phyloP scores from a whole-genome alignment of 2,888 invertebrate species.

The Plagodis pulveraria region DNA sequence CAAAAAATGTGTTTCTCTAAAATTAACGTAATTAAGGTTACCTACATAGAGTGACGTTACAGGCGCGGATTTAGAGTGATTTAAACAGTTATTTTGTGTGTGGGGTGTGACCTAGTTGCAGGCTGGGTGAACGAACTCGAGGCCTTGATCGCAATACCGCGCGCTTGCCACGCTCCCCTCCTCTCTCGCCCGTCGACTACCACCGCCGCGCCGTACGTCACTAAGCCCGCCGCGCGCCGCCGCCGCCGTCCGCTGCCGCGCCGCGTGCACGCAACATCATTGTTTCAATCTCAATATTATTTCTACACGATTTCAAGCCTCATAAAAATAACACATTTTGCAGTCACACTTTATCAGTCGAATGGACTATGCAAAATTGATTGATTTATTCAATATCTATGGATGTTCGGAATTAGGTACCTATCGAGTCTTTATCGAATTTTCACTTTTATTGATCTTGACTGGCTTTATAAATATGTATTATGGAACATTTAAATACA shows the following conservation, averaged over 20 bases:
- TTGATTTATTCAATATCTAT: background rate
- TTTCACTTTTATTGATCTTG: slow-evolving; percentile 14
- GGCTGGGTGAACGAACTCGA: slow-evolving; percentile 79
- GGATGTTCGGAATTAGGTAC: no score
- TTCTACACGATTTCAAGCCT: slow-evolving; percentile 49
- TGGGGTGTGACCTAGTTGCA: slow-evolving; percentile 76
- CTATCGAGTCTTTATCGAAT: slow-evolving; percentile 7
- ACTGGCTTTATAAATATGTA: slow-evolving; percentile 5
- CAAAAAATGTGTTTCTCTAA: slow-evolving; percentile 15
- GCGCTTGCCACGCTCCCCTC: slow-evolving; percentile 48
- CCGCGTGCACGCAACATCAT: slow-evolving; percentile 52
- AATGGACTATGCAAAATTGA: slow-evolving; percentile 30
- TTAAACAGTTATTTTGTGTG: slow-evolving; percentile 76
- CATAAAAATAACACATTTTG: slow-evolving; percentile 42
- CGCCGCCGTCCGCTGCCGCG: slow-evolving; percentile 6
- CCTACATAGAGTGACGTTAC: slow-evolving; percentile 69
- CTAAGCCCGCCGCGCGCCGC: slow-evolving; percentile 21
- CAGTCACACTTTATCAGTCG: slow-evolving; percentile 33
- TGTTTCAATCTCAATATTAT: slow-evolving; percentile 57
- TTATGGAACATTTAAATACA: background rate
- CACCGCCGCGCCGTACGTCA: slow-evolving; percentile 57
- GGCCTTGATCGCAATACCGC: slow-evolving; percentile 84
- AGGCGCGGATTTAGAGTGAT: slow-evolving; percentile 76
- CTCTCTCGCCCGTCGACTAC: slow-evolving; percentile 38
- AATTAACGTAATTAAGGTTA: slow-evolving; percentile 54